phyloP scores from a whole-genome alignment of 2,888 invertebrate species.

The Unio delphinus region DNA sequence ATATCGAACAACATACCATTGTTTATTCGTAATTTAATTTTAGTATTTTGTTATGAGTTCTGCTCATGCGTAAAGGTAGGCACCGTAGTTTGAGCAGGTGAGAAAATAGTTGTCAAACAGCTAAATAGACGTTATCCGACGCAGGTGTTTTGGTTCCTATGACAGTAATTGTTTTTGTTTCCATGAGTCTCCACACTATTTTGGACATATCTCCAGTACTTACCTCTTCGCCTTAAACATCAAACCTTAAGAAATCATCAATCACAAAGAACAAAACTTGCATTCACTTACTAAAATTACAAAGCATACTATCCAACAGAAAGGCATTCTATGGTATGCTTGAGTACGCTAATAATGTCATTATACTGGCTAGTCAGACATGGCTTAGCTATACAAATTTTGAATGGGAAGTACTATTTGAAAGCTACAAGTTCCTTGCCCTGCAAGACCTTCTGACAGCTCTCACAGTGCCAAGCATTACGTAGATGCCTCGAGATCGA shows the following conservation, averaged over 20 bases:
- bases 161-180: no score
- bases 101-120: no score
- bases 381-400: slow-evolving; percentile 2
- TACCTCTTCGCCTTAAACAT: slow-evolving; percentile 10
- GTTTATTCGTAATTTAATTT: no score
- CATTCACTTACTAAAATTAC: slow-evolving; percentile 14
- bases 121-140: no score
- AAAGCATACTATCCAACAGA: slow-evolving; percentile 18
- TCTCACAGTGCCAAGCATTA: slow-evolving; percentile 8
- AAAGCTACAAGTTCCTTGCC: slow-evolving; percentile 6
- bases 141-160: no score
- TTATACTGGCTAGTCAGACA: slow-evolving; percentile 2
- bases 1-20: no score
- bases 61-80: no score
- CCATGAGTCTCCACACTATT: no score
- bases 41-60: no score
- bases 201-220: slow-evolving; percentile 3
- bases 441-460: slow-evolving; percentile 3
- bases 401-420: slow-evolving; percentile 5
- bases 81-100: no score
- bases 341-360: slow-evolving; percentile 13
- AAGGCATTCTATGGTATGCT: slow-evolving; percentile 20
- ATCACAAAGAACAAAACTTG: slow-evolving; percentile 12
- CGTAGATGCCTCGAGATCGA: slow-evolving; percentile 15
- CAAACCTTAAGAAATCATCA: slow-evolving; percentile 1